phyloP scores from a whole-genome alignment of 2,113 vertebrate genomes.

The Cavia aperea region DNA sequence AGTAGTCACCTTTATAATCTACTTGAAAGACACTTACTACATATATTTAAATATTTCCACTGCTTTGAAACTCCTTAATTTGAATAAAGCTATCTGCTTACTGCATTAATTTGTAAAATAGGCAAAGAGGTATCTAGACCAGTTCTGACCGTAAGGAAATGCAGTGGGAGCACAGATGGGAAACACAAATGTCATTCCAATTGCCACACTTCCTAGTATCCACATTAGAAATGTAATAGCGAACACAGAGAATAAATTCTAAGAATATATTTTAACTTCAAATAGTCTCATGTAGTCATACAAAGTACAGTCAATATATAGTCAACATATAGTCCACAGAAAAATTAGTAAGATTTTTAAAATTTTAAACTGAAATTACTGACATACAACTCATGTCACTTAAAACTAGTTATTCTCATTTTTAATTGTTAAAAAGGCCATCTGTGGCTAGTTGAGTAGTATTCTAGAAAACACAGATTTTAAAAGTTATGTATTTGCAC shows the following conservation, averaged over 20 bases:
- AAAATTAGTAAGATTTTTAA: not conserved
- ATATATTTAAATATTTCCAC: not conserved
- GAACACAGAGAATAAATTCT: not conserved
- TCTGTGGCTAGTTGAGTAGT: not conserved
- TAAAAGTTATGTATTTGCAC: not conserved
- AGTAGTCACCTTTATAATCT: not conserved
- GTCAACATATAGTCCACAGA: not conserved
- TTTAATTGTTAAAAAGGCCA: not conserved
- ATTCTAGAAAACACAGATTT: not conserved
- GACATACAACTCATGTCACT: not conserved
- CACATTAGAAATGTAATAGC: not conserved
- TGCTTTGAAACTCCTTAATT: not conserved
- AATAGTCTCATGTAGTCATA: not conserved
- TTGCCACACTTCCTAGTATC: not conserved
- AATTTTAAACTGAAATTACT: not conserved
- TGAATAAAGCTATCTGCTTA: not conserved
- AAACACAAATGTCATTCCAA: not conserved
- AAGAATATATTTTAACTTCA: conserved; percentile 9
- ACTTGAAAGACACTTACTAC: not conserved
- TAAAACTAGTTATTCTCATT: not conserved
- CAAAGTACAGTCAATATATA: not conserved
- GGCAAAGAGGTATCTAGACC: not conserved
- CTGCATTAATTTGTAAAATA: not conserved
- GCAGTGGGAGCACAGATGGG: not conserved
- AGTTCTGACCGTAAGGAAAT: not conserved